Percentiles rank a stretch among this genome's conserved stretches.
Conservation (phyloP, 2,797 vertebrate species). For the Poecilia velifera region DNA sequence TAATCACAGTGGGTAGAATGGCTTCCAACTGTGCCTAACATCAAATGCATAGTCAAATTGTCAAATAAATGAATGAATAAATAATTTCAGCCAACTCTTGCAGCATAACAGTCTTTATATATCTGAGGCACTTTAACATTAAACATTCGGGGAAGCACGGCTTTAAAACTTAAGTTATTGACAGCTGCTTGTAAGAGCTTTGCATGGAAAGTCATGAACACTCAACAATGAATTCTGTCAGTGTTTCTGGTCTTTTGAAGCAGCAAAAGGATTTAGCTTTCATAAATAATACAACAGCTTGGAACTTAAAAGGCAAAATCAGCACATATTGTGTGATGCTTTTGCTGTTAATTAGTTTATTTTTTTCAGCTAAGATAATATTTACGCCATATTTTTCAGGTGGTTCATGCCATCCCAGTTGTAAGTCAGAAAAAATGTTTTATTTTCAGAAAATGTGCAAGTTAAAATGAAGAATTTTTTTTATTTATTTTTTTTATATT, state of each 20-base stretch:
- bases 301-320: background rate
- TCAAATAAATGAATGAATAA: background rate
- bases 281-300: background rate
- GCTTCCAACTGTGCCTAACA: background rate
- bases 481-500: background rate
- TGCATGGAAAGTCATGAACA: background rate
- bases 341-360: background rate
- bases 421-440: background rate
- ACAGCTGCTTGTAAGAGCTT: background rate
- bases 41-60: background rate
- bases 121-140: background rate
- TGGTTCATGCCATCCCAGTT: background rate
- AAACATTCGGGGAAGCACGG: background rate
- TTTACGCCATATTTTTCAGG: background rate
- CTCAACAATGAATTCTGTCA: background rate
- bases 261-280: background rate
- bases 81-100: background rate
- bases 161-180: background rate
- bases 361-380: background rate
- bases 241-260: background rate
- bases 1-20: background rate
- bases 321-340: background rate
- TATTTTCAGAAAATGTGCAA: background rate
- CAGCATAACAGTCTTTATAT: background rate
- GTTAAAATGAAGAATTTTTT: background rate